phyloP scores from a whole-genome alignment of 2,888 invertebrate genomes.

The Cheilosia scutellata region DNA sequence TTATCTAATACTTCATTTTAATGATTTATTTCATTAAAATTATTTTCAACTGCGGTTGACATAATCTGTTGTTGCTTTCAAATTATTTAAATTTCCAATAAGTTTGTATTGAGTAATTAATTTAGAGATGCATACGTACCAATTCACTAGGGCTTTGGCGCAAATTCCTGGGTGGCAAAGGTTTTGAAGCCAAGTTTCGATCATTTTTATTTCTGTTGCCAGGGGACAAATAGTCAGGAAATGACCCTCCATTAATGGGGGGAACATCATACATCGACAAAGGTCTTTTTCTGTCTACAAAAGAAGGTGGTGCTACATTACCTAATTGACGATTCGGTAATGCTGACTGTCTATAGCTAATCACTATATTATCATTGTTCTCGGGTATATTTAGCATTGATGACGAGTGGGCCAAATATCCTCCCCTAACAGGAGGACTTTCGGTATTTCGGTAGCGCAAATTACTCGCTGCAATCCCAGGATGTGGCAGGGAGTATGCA shows the following conservation, averaged over 20 bases:
- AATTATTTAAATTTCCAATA: slow-evolving; percentile 16
- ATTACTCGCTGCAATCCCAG: slow-evolving; percentile 78
- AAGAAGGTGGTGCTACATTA: slow-evolving; percentile 42
- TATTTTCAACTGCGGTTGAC: slow-evolving; percentile 22
- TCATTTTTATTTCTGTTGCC: slow-evolving; percentile 61
- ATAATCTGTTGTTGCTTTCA: slow-evolving; percentile 36
- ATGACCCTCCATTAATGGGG: slow-evolving; percentile 45
- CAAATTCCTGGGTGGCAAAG: slow-evolving; percentile 53
- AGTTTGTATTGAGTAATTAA: neutral
- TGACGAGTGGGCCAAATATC: slow-evolving; percentile 75
- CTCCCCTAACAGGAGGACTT: slow-evolving; percentile 61
- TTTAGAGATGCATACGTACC: slow-evolving; percentile 72
- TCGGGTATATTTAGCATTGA: slow-evolving; percentile 77
- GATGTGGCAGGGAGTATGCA: slow-evolving; percentile 79
- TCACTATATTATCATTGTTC: slow-evolving; percentile 50
- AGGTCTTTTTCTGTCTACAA: slow-evolving; percentile 64
- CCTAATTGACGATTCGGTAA: slow-evolving; percentile 47
- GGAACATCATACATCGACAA: slow-evolving; percentile 65
- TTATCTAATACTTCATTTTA: neutral
- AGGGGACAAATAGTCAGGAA: slow-evolving; percentile 53
- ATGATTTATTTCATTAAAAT: slow-evolving; percentile 12
- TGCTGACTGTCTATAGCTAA: slow-evolving; percentile 65
- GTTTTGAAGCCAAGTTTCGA: slow-evolving; percentile 32
- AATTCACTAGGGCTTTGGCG: slow-evolving; percentile 78
- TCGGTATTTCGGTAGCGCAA: slow-evolving; percentile 76